phyloP scores from a whole-genome alignment of 92 coral and sea anemone species.

The Palythoa heliodiscus region DNA sequence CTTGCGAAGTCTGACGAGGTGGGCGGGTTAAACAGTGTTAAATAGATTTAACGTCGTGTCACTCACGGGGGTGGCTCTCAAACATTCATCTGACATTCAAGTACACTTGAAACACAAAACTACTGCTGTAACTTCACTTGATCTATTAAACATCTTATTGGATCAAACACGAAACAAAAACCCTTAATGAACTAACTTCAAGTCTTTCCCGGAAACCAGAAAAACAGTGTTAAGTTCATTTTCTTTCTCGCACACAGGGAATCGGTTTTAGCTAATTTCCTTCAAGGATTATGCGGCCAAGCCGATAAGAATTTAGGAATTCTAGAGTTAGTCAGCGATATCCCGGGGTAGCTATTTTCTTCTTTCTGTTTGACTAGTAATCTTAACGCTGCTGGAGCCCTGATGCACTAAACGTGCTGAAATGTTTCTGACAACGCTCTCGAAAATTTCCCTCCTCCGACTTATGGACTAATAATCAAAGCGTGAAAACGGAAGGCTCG shows the following conservation, averaged over 20 bases:
- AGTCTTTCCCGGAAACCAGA: slow-evolving; percentile 54
- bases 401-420: slow-evolving; percentile 39
- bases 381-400: slow-evolving; percentile 50
- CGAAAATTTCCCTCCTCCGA: slow-evolving; percentile 32
- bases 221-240: slow-evolving; percentile 40
- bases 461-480: slow-evolving; percentile 32
- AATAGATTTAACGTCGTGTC: slow-evolving; percentile 89
- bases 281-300: slow-evolving; percentile 73
- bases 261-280: slow-evolving; percentile 78
- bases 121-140: slow-evolving; percentile 62
- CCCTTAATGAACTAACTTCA: slow-evolving; percentile 47
- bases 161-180: slow-evolving; percentile 44
- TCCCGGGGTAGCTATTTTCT: slow-evolving; percentile 36
- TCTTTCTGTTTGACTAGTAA: slow-evolving; percentile 18
- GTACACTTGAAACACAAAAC: slow-evolving; percentile 73
- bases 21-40: slow-evolving; percentile 85
- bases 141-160: slow-evolving; percentile 45
- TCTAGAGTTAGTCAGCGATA: slow-evolving; percentile 54
- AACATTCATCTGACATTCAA: slow-evolving; percentile 86
- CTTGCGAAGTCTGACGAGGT: slow-evolving; percentile 58
- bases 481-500: slow-evolving; percentile 44
- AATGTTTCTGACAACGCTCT: slow-evolving; percentile 49
- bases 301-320: slow-evolving; percentile 76
- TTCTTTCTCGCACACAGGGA: slow-evolving; percentile 62
- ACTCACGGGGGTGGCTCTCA: slow-evolving; percentile 84